A percentile compares a stretch with the other conserved stretches of the same genome.
Conservation (phyloP, 23 tunicate species). For the Corella eumyota region DNA sequence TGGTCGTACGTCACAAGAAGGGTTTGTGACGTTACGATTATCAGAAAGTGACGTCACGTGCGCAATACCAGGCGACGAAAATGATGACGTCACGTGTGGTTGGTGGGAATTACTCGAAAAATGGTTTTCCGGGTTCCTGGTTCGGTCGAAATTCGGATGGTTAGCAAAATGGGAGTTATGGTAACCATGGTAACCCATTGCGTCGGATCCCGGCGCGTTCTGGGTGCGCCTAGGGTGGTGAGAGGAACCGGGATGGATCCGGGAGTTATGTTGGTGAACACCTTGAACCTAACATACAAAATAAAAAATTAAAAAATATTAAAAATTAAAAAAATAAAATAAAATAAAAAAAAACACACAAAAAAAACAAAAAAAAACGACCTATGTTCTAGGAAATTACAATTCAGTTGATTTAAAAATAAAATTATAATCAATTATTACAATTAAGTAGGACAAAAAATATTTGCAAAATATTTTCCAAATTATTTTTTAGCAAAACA, state of each 20-base stretch:
- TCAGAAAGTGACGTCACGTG: not conserved
- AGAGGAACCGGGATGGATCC: slow-evolving; percentile 12
- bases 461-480: no score
- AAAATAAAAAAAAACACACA: no score
- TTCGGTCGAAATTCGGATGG: slow-evolving; percentile 10
- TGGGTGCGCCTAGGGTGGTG: slow-evolving; percentile 25
- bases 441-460: no score
- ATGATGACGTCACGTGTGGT: slow-evolving; percentile 14
- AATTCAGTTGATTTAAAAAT: no score
- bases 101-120: slow-evolving; percentile 12
- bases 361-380: no score
- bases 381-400: no score
- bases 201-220: slow-evolving; percentile 1
- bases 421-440: no score
- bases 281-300: slow-evolving; percentile 17
- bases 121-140: slow-evolving; percentile 2
- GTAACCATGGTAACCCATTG: slow-evolving; percentile 8
- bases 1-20: no score
- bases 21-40: no score
- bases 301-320: not conserved
- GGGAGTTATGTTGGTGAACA: slow-evolving; percentile 16
- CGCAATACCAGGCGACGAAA: slow-evolving; percentile 6
- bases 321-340: no score
- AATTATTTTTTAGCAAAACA: no score
- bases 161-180: slow-evolving; percentile 14